These are phyloP conservation scores for Holacanthella duospinosa DNA, from an alignment of 2,888 invertebrate species.

Conservation along the genomic window DNA sequence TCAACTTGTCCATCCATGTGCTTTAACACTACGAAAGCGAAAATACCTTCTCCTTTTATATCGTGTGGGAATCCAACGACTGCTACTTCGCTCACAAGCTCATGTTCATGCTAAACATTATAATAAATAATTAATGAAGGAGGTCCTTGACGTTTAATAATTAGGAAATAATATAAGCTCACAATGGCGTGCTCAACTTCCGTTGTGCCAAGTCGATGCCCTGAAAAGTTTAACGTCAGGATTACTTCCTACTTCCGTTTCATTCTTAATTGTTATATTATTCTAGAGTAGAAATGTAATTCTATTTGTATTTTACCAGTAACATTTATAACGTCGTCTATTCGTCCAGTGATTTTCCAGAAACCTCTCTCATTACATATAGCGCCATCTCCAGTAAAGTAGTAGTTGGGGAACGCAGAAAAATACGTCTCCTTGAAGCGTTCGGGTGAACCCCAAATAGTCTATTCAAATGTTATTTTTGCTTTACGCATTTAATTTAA, in stretches of 20 bases:
- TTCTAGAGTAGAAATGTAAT: too few species aligned
- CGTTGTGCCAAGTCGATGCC: conserved; percentile 47
- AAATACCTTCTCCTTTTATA: conserved; percentile 48
- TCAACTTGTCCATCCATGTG: conserved; percentile 26
- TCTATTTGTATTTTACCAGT: conserved; percentile 35
- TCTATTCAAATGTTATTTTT: too few species aligned
- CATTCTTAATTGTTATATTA: too few species aligned
- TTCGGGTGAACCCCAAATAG: conserved; percentile 45
- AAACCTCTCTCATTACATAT: conserved; percentile 41
- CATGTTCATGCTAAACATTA: conserved; percentile 30
- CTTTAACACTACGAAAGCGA: conserved; percentile 42
- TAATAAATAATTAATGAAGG: too few species aligned
- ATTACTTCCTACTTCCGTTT: too few species aligned
- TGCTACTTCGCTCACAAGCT: conserved; percentile 44
- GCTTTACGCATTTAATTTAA: too few species aligned
- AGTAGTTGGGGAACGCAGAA: conserved; percentile 41
- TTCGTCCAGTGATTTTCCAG: conserved; percentile 45
- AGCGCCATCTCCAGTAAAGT: conserved; percentile 45
- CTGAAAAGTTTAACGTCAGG: too few species aligned
- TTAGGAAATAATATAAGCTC: too few species aligned
- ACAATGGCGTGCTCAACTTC: conserved; percentile 48
- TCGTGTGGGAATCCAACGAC: conserved; percentile 47
- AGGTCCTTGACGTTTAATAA: neutral
- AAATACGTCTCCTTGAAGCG: conserved; percentile 44
- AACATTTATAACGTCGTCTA: conserved; percentile 48